phyloP scores from a whole-genome alignment of 2,888 invertebrate genomes.

The Macropis europaea region DNA sequence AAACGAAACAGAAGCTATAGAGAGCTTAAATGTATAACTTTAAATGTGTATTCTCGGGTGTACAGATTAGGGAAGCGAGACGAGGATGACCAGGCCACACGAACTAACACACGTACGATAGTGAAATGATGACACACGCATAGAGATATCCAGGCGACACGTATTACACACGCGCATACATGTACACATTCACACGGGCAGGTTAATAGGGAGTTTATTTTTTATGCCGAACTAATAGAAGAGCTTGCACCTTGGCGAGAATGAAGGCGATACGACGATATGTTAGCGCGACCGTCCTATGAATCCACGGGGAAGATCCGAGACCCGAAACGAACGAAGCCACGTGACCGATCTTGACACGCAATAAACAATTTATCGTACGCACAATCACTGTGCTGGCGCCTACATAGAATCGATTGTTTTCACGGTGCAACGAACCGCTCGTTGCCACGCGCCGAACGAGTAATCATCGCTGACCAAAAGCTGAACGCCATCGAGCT shows the following conservation, averaged over 20 bases:
- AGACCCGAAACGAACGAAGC: conserved; percentile 13
- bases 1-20: conserved; percentile 50
- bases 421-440: conserved; percentile 28
- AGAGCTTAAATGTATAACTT: conserved; percentile 70
- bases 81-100: conserved; percentile 53
- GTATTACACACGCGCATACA: conserved; percentile 19
- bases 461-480: conserved; percentile 31
- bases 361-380: conserved; percentile 40
- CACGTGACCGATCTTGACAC: conserved; percentile 34
- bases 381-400: conserved; percentile 50
- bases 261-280: conserved; percentile 52
- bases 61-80: conserved; percentile 64
- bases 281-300: conserved; percentile 62
- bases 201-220: conserved; percentile 78
- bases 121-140: conserved; percentile 36
- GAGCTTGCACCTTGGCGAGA: conserved; percentile 55
- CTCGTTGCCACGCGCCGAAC: conserved; percentile 34
- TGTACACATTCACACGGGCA: conserved; percentile 49
- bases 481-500: neutral
- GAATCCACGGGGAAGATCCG: conserved; percentile 33
- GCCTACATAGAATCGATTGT: conserved; percentile 11
- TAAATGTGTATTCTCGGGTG: conserved; percentile 68
- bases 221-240: conserved; percentile 73
- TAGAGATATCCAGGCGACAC: conserved; percentile 30
- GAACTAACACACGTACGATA: conserved; percentile 22